Conservation (phyloP, 2,113 vertebrate species). For the Zonotrichia leucophrys region DNA sequence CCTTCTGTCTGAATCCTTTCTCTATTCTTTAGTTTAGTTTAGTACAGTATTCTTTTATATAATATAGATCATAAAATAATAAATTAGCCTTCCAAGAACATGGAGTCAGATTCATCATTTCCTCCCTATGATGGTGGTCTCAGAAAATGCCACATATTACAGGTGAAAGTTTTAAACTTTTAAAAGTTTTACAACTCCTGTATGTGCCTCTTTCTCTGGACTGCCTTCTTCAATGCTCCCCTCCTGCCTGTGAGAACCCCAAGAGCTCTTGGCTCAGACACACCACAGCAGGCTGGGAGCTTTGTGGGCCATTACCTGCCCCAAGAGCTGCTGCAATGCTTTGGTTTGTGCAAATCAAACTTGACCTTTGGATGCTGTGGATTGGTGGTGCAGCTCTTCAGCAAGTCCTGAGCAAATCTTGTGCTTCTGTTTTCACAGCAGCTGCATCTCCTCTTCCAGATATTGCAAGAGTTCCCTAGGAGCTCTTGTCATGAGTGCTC, state of each 20-base stretch:
- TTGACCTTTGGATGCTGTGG: not conserved
- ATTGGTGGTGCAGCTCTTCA: not conserved
- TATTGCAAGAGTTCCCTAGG: not conserved
- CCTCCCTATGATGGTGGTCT: no score
- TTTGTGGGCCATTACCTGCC: accelerated
- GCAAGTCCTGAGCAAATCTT: not conserved
- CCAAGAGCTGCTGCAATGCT: not conserved
- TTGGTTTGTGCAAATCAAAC: not conserved
- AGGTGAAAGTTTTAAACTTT: not conserved
- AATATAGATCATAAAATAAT: no score
- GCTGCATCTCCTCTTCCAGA: not conserved
- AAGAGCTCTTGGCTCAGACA: not conserved
- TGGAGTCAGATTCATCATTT: no score
- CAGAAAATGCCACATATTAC: no score
- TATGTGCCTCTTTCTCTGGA: not conserved
- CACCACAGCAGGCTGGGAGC: not conserved
- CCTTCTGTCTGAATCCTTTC: no score
- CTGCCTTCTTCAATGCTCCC: not conserved
- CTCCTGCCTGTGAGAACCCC: accelerated
- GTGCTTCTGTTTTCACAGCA: not conserved
- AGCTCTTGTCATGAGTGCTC: not conserved
- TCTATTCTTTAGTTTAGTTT: no score
- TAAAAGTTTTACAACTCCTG: not conserved
- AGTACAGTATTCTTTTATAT: no score
- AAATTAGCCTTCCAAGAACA: no score